Percentiles rank a stretch among this genome's conserved stretches.
These are phyloP conservation scores for Micrastur ruficollis DNA, from an alignment of 2,797 vertebrate genomes.

Conservation along the genomic window DNA sequence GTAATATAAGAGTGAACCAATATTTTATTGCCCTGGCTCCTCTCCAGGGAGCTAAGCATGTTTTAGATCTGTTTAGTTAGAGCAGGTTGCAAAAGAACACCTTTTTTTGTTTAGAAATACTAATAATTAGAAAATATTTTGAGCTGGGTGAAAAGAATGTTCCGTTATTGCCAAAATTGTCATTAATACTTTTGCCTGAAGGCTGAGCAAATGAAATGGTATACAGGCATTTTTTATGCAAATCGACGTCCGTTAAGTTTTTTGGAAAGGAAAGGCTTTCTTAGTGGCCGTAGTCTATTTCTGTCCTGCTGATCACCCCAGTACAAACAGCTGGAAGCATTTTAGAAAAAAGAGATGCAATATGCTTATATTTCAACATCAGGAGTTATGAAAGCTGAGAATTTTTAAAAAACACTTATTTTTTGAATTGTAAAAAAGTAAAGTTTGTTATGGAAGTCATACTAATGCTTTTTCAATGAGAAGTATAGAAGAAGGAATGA, in stretches of 20 bases:
- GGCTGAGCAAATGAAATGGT: not conserved
- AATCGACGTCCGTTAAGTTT: not conserved
- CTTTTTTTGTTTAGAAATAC: not conserved
- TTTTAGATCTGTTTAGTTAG: not conserved
- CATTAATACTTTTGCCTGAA: not conserved
- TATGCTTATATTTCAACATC: not conserved
- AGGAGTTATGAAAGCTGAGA: not conserved
- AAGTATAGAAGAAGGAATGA: not conserved
- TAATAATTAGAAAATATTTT: not conserved
- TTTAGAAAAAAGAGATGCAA: not conserved
- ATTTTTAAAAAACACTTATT: not conserved
- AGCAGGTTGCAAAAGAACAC: not conserved
- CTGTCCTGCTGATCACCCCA: not conserved
- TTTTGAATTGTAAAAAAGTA: not conserved
- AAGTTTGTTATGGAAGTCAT: not conserved
- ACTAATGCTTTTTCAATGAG: not conserved
- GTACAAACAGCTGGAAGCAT: not conserved
- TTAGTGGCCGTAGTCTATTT: not conserved
- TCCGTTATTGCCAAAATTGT: not conserved
- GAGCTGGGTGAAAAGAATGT: not conserved
- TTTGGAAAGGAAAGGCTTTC: not conserved
- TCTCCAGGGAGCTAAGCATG: not conserved
- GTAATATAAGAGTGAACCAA: not conserved
- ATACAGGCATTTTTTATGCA: not conserved
- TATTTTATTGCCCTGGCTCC: not conserved